Conservation (phyloP, 2,888 invertebrate genomes). For the Spicauda simplicius region DNA sequence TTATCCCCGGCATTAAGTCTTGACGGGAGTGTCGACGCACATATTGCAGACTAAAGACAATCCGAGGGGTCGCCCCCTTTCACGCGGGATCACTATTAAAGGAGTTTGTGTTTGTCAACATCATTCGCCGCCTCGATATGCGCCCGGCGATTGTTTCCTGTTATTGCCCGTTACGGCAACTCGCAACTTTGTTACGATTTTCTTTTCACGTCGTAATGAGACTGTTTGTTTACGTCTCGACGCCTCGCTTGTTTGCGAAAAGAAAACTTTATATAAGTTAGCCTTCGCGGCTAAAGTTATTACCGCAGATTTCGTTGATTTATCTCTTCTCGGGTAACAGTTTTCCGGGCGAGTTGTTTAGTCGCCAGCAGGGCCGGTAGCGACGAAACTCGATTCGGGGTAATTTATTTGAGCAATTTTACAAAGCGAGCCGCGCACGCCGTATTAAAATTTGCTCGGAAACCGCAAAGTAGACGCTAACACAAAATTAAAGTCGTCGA, state of each 20-base stretch:
- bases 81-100: constrained; percentile 69
- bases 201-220: constrained; percentile 42
- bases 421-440: constrained; percentile 72
- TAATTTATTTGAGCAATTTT: constrained; percentile 81
- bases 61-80: constrained; percentile 54
- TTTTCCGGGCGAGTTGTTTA: constrained; percentile 65
- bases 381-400: constrained; percentile 68
- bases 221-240: constrained; percentile 33
- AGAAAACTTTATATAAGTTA: constrained; percentile 33
- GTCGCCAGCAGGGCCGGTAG: constrained; percentile 42
- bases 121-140: constrained; percentile 48
- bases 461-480: constrained; percentile 83
- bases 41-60: constrained; percentile 63
- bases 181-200: constrained; percentile 32
- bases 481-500: constrained; percentile 83
- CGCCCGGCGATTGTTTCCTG: constrained; percentile 37
- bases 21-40: constrained; percentile 66
- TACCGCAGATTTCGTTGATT: constrained; percentile 41
- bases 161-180: constrained; percentile 26
- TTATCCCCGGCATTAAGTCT: constrained; percentile 72
- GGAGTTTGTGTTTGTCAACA: constrained; percentile 68
- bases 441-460: constrained; percentile 80
- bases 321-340: constrained; percentile 49
- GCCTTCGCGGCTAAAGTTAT: constrained; percentile 31
- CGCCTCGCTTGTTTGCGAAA: constrained; percentile 34